Base-by-base conservation (phyloP, 2,888 invertebrate species). In the Abrostola triplasia region DNA sequence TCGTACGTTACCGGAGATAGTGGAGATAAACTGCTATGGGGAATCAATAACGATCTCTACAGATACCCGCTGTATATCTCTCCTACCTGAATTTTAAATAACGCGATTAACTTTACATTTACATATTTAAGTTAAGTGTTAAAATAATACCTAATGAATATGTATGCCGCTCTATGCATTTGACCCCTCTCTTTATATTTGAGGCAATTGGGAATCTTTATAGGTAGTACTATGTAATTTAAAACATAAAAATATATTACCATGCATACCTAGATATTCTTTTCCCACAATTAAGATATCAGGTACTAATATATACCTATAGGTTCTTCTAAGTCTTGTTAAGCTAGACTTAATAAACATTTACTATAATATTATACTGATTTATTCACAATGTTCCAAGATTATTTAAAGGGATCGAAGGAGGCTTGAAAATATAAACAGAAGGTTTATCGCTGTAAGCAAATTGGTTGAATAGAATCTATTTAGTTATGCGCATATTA, bases 401-500 rank as follows among this genome's bases (percentile, higher is more conserved):
- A 37, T 49, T 56, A 59, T 66, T 66, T 63, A 79, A 77, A 77
- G 67, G 60, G 59, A 57, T 76, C 67, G 65, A 63, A 67, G 50
- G 53, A 69, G 68, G 61, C 67, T 64, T 69, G 59, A 71, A 73
- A 77, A 77, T 72, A 76, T 70, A 76, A 72, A 76, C 67, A 77
- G 74, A 80, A 80, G 73, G 77, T 80, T 82, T 84, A 84, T 82
- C 81, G 75, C 69, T 84, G 81, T 83, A 84, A 87, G 88, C 87
- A 87, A 87, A 89, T 89, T 87, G 86, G 77, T 85, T 86, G 84
- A 84, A 86, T 86, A 80, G 79, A 73, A 66, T 60, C 73, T 81
- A 71, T 79, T 87, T 86, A 85, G 82, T 80, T 88, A 88, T 88
- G 87, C 84, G 86, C 88, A 89, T 88, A 84, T 85, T 86, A 85